Evolutionary conservation across 2,888 invertebrate genomes (phyloP).

Genomic region (Perizoma flavofasciatum): DNA sequence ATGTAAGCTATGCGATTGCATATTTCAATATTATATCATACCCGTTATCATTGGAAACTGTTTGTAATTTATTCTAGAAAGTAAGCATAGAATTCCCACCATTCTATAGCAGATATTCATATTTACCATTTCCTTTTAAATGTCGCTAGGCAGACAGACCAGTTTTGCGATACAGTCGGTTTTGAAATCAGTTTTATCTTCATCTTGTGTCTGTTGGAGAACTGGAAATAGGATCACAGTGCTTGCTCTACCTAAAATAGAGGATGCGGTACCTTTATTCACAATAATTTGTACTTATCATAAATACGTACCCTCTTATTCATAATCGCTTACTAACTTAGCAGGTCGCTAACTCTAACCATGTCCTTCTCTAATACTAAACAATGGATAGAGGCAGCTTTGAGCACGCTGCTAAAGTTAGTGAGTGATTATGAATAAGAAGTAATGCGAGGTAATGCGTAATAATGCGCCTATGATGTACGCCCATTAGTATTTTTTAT

Average conservation of each 20-base stretch:
- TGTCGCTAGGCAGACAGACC: constrained; percentile 21
- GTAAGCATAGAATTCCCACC: constrained; percentile 18
- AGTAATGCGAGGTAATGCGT: too few relatives aligned
- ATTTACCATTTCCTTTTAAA: constrained; percentile 16
- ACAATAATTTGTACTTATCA: too few relatives aligned
- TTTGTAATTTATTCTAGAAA: constrained; percentile 25
- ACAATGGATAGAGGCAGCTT: too few relatives aligned
- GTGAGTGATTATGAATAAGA: too few relatives aligned
- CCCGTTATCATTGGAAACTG: constrained; percentile 38
- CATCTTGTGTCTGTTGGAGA: constrained; percentile 3
- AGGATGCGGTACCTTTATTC: constrained; percentile 8
- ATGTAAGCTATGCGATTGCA: constrained; percentile 63
- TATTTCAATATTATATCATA: constrained; percentile 39
- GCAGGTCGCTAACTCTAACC: too few relatives aligned
- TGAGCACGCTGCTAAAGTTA: too few relatives aligned
- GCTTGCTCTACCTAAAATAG: constrained; percentile 4
- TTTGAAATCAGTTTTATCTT: constrained; percentile 14
- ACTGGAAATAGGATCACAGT: neutral
- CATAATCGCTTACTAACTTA: too few relatives aligned
- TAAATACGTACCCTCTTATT: too few relatives aligned
- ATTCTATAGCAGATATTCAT: constrained; percentile 4
- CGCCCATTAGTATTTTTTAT: too few relatives aligned
- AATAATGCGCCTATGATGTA: too few relatives aligned
- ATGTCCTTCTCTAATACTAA: too few relatives aligned
- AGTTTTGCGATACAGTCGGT: constrained; percentile 12